Base-by-base conservation (phyloP, 2,888 invertebrate species). In the Microctonus aethiopoides region DNA sequence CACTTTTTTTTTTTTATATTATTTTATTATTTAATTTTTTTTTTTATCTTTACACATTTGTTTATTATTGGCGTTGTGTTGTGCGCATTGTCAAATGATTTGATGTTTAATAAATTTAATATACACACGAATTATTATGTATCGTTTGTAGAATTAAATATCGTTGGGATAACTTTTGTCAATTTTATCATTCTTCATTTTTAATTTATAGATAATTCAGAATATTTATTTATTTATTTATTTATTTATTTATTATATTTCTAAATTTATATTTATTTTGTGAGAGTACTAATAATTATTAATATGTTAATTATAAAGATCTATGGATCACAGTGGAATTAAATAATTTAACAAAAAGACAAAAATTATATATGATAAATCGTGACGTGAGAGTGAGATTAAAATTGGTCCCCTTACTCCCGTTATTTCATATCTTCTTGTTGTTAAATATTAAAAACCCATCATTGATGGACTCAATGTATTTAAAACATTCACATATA, bases 321-420 rank as follows among this genome's bases (percentile, higher is more conserved):
- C 20, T 16, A 20, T 46, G 16, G 16, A 4, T 46, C 7, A 16
- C 9, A 54, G 26, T 20, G 34, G 34, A 4, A 9, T 29, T 34
- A 34, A 34, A 57, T 10, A 57, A 10, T 32, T 32, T 1, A 32
- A 57, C 7, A 6, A 20, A 32, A 20, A n/a, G 20, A 4, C 22
- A 10, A 20, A 60, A 22, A 22, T 9, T 2, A 13, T 22, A 62
- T n/a, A 16, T 5, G 4, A 16, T 24, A 26, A 11, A 34, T 39
- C 39, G 70, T 66, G 63, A 70, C 41, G 63, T 71, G 68, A 71
- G 73, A 72, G 77, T 78, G 78, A 72, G 73, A 72, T 79, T 81
- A 82, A 46, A 82, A 80, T 82, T 83, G 83, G 82, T 83, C 82
- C 83, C 81, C 72, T 73, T 74, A 62, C 70, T 72, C 65, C 61